phyloP scores from a whole-genome alignment of 2,113 vertebrate genomes.

The Protobothrops mucrosquamatus region DNA sequence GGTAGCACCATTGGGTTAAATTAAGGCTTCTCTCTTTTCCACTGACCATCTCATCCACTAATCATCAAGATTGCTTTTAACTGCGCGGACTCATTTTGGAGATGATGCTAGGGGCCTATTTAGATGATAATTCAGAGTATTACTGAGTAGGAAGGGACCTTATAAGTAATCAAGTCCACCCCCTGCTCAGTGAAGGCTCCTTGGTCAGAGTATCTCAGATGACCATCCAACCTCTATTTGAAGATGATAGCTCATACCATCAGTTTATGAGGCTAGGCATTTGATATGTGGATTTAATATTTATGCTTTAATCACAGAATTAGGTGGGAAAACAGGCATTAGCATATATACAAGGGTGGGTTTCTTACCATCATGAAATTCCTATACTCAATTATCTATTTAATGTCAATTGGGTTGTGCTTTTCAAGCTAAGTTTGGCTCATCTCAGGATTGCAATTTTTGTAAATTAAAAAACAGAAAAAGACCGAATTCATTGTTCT shows the following conservation, averaged over 20 bases:
- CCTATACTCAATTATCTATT: not conserved
- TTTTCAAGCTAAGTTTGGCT: not conserved
- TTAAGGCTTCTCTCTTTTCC: not conserved
- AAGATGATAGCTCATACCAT: not conserved
- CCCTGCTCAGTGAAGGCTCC: not conserved
- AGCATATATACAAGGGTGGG: not conserved
- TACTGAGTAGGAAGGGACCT: not conserved
- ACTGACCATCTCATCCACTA: not conserved
- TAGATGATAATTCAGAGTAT: not conserved
- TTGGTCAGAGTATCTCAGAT: not conserved
- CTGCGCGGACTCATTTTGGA: not conserved
- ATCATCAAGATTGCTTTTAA: not conserved
- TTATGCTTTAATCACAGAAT: not conserved
- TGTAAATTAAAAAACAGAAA: not conserved
- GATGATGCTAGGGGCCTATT: not conserved
- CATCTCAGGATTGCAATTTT: not conserved
- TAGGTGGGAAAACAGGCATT: not conserved
- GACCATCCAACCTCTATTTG: not conserved
- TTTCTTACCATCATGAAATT: not conserved
- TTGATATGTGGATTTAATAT: not conserved
- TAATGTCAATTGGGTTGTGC: not conserved
- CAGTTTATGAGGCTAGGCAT: not conserved
- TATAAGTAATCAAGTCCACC: not conserved
- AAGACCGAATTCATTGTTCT: not conserved
- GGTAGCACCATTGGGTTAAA: not conserved